These are phyloP conservation scores for Myotis yumanensis DNA, from an alignment of 2,113 vertebrate species.

Conservation along the genomic window DNA sequence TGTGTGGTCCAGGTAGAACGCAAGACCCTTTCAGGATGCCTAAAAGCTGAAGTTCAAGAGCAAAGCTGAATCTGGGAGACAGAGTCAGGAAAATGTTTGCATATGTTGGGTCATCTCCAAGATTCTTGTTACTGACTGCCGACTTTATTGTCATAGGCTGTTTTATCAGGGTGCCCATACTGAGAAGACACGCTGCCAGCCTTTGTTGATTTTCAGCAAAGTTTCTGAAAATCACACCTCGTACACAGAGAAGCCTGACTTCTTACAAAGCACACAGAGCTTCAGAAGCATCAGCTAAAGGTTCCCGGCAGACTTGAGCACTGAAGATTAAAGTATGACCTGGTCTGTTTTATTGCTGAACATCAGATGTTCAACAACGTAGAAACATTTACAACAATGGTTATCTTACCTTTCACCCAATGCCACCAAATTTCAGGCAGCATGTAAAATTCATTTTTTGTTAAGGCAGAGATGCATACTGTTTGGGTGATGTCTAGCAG, in stretches of 20 bases:
- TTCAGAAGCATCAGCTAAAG: not conserved
- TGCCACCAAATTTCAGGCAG: not conserved
- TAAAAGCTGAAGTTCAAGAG: constrained; percentile 10
- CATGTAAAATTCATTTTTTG: not conserved
- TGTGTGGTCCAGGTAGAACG: too few relatives aligned
- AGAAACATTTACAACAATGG: not conserved
- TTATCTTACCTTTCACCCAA: not conserved
- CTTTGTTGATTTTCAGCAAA: not conserved
- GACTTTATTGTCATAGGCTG: not conserved
- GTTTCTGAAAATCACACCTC: constrained; percentile 37
- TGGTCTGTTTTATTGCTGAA: not conserved
- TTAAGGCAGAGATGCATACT: not conserved
- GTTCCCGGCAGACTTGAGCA: not conserved
- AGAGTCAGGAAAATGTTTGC: not conserved
- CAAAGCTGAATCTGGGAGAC: not conserved
- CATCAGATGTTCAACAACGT: not conserved
- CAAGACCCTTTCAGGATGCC: not conserved
- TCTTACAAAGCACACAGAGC: not conserved
- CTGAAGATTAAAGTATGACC: not conserved
- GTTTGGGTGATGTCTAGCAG: not conserved
- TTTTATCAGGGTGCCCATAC: not conserved
- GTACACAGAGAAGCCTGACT: not conserved
- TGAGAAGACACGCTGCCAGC: not conserved
- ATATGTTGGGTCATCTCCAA: not conserved
- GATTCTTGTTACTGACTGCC: not conserved